Base-by-base conservation (phyloP, 2,797 vertebrate genomes). In the Tympanoctomys barrerae region DNA sequence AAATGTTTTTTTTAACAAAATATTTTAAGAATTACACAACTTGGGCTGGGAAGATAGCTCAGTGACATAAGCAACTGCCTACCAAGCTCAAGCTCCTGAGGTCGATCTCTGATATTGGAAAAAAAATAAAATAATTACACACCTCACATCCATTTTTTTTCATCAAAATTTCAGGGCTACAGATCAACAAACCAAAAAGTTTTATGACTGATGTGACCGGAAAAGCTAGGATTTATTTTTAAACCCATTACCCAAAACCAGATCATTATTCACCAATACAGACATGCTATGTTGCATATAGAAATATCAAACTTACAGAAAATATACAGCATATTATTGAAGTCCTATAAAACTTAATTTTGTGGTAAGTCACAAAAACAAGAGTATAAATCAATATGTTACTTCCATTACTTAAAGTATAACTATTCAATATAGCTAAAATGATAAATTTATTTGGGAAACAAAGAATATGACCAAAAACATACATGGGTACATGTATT, bases 371-470 rank as follows among this genome's bases (percentile, higher is more conserved):
- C 94, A 87, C 91, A 86, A 84, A 95, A 89, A 84, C 11, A 83
- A 83, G 13, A 80, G 39, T 71, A 84, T n/a, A 91, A 82, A 54
- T 28, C 9, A 94, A 39, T 71, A 66, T 70, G 5, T 5, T 84
- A 14, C 7, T 83, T 93, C 19, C 18, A 75, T 90, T 94, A 71
- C 49, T 66, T 96, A 78, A 85, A 82, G 88, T 94, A 1, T 89
- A 94, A 61, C 68, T 90, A 64, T 36, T 86, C 26, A 83, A 88
- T 33, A 62, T 39, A 84, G 28, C 10, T 94, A 94, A 90, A 46
- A 59, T 90, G 77, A 82, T 52, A 87, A 84, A 85, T 82, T n/a
- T 85, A 77, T 62, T 91, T 39, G 14, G 82, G 22, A 93, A 81
- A 6, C 39, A 82, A 92, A 2, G 18, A 79, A 6, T 84, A 61